phyloP scores from a whole-genome alignment of 2,797 vertebrate species.

The Choloepus didactylus region DNA sequence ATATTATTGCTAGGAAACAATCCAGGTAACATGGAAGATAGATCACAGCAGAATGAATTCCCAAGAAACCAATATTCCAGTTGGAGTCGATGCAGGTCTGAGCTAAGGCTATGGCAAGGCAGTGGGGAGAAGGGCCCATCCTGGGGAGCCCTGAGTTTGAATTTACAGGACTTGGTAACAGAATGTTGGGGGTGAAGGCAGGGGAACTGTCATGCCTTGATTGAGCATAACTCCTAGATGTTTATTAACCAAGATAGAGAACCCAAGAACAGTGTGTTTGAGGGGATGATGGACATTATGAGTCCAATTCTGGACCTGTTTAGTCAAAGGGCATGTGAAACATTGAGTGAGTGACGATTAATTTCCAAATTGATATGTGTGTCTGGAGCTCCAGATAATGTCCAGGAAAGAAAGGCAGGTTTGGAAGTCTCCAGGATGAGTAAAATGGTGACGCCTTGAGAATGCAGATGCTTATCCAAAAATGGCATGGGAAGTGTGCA shows the following conservation, averaged over 20 bases:
- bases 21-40: neutral
- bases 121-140: rapidly evolving
- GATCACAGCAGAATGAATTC: neutral
- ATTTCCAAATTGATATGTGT: no score
- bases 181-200: no score
- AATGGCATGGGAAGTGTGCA: neutral
- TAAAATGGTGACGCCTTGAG: neutral
- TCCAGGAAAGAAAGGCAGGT: neutral
- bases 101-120: neutral
- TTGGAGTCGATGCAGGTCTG: neutral
- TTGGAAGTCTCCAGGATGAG: neutral
- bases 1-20: neutral
- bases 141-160: neutral
- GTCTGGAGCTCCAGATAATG: neutral
- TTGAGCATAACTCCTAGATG: neutral
- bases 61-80: neutral
- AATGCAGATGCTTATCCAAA: neutral
- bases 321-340: neutral
- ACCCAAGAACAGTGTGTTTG: neutral
- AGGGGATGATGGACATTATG: neutral
- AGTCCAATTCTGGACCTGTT: neutral
- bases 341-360: neutral
- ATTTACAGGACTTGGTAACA: neutral
- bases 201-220: neutral
- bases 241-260: neutral